Conservation (phyloP, 2,113 vertebrate species). For the Neomonachus schauinslandi region DNA sequence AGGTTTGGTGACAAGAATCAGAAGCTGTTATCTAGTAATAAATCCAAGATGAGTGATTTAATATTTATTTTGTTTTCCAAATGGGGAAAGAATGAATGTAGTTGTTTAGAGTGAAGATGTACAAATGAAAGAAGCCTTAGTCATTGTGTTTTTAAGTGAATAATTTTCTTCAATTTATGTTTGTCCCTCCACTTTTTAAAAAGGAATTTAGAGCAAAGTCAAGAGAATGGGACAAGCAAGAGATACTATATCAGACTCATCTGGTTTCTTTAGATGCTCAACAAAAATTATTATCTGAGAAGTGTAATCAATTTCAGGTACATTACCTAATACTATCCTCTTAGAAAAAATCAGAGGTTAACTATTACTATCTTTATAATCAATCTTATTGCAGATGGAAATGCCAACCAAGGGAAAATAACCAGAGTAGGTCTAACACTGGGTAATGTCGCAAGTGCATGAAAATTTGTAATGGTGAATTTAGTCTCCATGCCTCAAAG, state of each 20-base stretch:
- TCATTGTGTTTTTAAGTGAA: background rate
- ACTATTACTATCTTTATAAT: background rate
- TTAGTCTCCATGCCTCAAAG: background rate
- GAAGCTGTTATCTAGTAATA: background rate
- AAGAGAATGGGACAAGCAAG: conserved; percentile 86
- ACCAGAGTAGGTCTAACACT: background rate
- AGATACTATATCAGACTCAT: conserved; percentile 80
- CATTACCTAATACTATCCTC: conserved; percentile 46
- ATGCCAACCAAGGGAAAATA: background rate
- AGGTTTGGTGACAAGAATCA: background rate
- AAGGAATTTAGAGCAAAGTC: conserved; percentile 87
- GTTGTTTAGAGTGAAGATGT: conserved; percentile 5
- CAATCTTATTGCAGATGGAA: background rate
- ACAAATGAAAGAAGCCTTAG: background rate
- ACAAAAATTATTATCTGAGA: conserved; percentile 82
- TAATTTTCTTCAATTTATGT: conserved; percentile 48
- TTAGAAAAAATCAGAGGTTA: conserved; percentile 47
- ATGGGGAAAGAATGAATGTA: background rate
- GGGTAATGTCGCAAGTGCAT: background rate
- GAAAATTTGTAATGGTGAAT: background rate
- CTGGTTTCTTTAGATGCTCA: conserved; percentile 82
- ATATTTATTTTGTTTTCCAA: background rate
- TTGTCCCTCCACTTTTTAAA: conserved; percentile 41
- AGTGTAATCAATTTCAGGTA: conserved; percentile 88
- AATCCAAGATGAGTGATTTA: background rate